Evolutionary conservation across 2,888 invertebrate species (phyloP), one percentile per base, ranked within the genome.

Genomic region (Dryobotodes eremita): DNA sequence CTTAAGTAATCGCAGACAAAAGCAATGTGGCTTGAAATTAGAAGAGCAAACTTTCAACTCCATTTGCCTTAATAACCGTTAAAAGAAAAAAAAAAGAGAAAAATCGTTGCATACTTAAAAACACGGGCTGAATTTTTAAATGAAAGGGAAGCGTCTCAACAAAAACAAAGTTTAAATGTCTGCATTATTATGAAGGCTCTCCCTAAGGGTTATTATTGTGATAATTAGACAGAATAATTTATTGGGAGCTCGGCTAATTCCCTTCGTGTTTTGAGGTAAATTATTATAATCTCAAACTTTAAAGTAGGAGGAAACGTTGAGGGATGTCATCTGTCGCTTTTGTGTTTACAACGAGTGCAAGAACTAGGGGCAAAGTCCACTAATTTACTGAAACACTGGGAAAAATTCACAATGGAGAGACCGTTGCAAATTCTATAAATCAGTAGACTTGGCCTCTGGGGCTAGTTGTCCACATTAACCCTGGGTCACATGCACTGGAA

Each of bases 141-240:
- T 20, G 20, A 66, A 74, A 73, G 57, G 42, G 42, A 26, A 53
- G 64, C n/a, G 31, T 20, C 59, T 75, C 66, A 36, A 82, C 80
- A 79, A 86, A 86, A 88, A 89, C 89, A 91, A 92, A 92, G 90
- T 92, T 93, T 83, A 80, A 89, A 90, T 89, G 86, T 62, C 61
- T 80, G 68, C 72, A 85, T 90, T 89, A 91, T 91, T 89, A 92
- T 90, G 86, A 83, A 88, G 87, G 89, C 87, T 80, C 84, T 88
- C 83, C 88, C 88, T 86, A 89, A 89, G 90, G 89, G 89, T 91
- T 92, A 92, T 93, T 93, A 91, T 93, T 93, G 91, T 91, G 93
- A 90, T 92, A 94, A 94, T 94, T 93, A 91, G 90, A 84, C 83
- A 77, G 91, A 91, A 91, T 92, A 92, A 92, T 92, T 92, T 90